Evolutionary conservation across 2,888 invertebrate species (phyloP).

Genomic region (Hyppa rectilinea): DNA sequence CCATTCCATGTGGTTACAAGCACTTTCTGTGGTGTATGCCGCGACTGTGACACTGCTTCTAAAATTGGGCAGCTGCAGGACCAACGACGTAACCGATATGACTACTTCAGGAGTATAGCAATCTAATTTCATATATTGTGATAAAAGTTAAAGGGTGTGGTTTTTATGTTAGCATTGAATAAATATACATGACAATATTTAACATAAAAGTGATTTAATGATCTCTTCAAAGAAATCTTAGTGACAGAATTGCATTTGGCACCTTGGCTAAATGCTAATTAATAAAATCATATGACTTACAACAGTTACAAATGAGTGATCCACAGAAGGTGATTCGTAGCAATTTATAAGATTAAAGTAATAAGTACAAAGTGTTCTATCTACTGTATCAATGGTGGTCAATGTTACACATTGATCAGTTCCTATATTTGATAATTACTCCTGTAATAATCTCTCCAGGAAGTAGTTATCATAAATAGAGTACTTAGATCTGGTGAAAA

Average conservation of each 20-base stretch:
- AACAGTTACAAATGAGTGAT: background rate
- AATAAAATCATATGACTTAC: background rate
- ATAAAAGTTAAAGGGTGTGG: conserved; percentile 34
- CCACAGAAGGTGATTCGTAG: background rate
- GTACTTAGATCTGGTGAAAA: background rate
- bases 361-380: conserved; percentile 5
- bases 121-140: conserved; percentile 59
- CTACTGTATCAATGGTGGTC: background rate
- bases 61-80: conserved; percentile 92
- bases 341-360: background rate
- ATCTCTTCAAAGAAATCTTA: conserved; percentile 21
- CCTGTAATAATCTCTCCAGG: background rate
- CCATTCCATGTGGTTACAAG: conserved; percentile 93
- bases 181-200: conserved; percentile 3
- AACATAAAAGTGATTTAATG: conserved; percentile 18
- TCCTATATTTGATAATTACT: conserved; percentile 1
- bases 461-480: background rate
- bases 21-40: conserved; percentile 93
- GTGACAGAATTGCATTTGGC: background rate
- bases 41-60: conserved; percentile 91
- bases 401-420: background rate
- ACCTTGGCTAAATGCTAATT: background rate
- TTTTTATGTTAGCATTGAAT: conserved; percentile 20
- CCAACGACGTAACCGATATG: conserved; percentile 87
- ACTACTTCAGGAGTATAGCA: conserved; percentile 81